phyloP scores from a whole-genome alignment of 1,140 invertebrate genomes.

The Cyclina sinensis region DNA sequence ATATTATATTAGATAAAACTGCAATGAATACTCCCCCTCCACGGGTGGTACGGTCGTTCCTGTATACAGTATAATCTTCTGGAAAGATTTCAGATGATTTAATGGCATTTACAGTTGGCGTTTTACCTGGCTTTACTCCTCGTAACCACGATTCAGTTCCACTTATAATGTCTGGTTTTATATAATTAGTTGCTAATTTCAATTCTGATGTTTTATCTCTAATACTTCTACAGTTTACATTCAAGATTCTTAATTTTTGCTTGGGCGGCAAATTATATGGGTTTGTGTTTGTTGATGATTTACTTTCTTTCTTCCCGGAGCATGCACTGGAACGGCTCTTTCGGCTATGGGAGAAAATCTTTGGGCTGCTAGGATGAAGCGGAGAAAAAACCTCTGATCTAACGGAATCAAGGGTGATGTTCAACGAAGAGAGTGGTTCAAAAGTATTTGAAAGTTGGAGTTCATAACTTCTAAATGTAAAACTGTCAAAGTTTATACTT shows the following conservation, averaged over 20 bases:
- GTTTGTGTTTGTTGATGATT: conserved; percentile 13
- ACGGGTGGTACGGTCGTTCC: conserved; percentile 54
- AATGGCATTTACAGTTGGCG: conserved; percentile 36
- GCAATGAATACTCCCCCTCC: conserved; percentile 51
- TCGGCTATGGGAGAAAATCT: too few species aligned
- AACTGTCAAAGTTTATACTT: conserved; percentile 34
- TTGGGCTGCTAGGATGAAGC: background rate
- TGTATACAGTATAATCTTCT: conserved; percentile 55
- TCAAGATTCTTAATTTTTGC: conserved; percentile 48
- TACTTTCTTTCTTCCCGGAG: background rate
- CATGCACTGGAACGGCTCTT: background rate
- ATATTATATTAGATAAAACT: conserved; percentile 18
- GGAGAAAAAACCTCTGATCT: conserved; percentile 23
- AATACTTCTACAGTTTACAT: conserved; percentile 46
- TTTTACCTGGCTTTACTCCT: conserved; percentile 36
- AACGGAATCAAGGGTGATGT: background rate
- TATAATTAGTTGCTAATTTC: conserved; percentile 13
- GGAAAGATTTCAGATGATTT: conserved; percentile 66
- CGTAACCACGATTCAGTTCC: conserved; percentile 46
- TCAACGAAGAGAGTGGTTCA: background rate
- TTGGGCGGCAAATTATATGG: conserved; percentile 33
- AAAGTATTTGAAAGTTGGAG: conserved; percentile 21
- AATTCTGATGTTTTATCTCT: conserved; percentile 56
- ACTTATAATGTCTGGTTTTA: conserved; percentile 53
- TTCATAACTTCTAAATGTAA: conserved; percentile 44